Conservation (phyloP, 2,797 vertebrate genomes). For the Antrozous pallidus region DNA sequence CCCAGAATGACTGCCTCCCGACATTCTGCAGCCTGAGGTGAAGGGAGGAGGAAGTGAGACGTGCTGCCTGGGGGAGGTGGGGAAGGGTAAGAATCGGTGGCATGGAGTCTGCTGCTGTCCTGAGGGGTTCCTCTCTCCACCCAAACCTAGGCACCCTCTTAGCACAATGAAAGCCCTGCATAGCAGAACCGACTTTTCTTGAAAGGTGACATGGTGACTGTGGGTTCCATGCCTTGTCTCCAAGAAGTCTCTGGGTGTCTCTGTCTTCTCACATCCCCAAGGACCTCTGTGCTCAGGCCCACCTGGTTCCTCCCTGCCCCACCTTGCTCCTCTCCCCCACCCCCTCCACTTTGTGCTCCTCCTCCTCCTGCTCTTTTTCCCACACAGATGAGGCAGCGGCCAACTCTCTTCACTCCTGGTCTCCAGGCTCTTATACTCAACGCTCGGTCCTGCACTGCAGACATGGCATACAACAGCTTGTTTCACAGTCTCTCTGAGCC, state of each 20-base stretch:
- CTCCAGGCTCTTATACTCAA: neutral
- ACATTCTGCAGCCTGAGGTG: fast-evolving
- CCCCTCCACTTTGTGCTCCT: too few relatives aligned
- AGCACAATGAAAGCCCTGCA: neutral
- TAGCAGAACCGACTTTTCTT: neutral
- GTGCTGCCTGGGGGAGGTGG: neutral
- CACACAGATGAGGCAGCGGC: neutral
- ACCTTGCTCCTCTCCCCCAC: neutral
- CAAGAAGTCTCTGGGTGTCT: neutral
- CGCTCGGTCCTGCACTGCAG: fast-evolving
- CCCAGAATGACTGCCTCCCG: fast-evolving
- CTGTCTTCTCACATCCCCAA: fast-evolving
- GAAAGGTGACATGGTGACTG: fast-evolving
- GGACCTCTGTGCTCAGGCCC: neutral
- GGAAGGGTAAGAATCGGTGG: fast-evolving
- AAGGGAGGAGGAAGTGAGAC: neutral
- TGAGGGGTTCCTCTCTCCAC: neutral
- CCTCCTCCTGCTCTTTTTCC: neutral
- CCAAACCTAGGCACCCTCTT: fast-evolving
- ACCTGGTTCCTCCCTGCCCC: neutral
- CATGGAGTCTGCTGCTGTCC: neutral
- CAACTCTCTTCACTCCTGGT: neutral
- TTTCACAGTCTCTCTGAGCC: neutral
- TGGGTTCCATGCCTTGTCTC: neutral
- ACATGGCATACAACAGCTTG: fast-evolving